Evolutionary conservation across 2,797 vertebrate genomes (phyloP).

Genomic region (Rhinoraja longicauda): DNA sequence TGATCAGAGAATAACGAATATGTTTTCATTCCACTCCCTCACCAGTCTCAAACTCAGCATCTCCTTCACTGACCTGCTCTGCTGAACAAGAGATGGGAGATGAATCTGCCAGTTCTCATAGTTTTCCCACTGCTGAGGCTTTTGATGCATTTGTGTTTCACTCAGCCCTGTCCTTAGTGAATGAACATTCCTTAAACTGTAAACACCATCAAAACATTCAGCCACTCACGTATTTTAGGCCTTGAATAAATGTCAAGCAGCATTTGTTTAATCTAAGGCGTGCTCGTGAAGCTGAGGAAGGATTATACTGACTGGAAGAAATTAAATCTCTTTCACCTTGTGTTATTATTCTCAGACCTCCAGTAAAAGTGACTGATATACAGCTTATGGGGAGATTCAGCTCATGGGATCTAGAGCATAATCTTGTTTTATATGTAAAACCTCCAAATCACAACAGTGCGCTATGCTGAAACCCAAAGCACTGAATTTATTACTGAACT

Average conservation of each 20-base stretch:
- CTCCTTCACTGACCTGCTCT: background rate
- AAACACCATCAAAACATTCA: constrained; percentile 9
- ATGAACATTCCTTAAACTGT: background rate
- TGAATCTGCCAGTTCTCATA: background rate
- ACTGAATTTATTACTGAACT: background rate
- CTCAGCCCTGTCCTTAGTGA: background rate
- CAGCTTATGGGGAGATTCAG: background rate
- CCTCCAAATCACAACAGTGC: background rate
- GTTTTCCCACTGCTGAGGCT: background rate
- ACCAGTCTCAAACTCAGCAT: too few relatives aligned
- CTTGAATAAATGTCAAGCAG: background rate
- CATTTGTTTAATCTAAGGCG: constrained; percentile 2
- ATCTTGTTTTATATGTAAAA: background rate
- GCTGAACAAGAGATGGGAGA: background rate
- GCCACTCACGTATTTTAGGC: background rate
- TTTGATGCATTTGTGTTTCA: background rate
- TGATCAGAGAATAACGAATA: background rate
- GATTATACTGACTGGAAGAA: background rate
- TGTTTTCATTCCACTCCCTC: background rate
- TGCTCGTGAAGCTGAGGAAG: background rate
- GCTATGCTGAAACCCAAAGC: background rate
- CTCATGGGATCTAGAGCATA: background rate
- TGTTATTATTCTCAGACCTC: background rate
- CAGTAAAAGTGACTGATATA: constrained; percentile 19
- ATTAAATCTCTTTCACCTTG: background rate